Evolutionary conservation across 2,113 vertebrate species (phyloP).

Genomic region (Nothocercus nigrocapillus): DNA sequence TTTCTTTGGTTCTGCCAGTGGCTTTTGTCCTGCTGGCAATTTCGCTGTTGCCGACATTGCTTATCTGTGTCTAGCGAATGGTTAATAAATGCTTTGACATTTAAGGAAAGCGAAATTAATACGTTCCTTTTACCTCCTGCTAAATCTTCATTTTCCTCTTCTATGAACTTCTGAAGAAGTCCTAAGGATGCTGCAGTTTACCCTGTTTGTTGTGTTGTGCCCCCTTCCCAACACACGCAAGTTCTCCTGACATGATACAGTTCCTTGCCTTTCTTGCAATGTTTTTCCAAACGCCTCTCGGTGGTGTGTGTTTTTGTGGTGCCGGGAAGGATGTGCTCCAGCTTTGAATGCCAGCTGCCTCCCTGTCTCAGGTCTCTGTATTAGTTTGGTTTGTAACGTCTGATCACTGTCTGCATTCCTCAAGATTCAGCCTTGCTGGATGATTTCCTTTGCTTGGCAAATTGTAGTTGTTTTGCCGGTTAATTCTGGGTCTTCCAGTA

Average conservation of each 20-base stretch:
- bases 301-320: background rate
- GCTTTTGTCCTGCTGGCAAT: background rate
- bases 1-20: background rate
- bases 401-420: constrained; percentile 49
- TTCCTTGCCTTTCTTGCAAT: background rate
- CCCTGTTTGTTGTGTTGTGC: accelerated
- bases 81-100: background rate
- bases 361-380: background rate
- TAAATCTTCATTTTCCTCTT: background rate
- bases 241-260: accelerated
- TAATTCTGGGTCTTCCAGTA: constrained; percentile 13
- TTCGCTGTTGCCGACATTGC: background rate
- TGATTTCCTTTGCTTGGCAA: constrained; percentile 25
- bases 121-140: accelerated
- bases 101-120: background rate
- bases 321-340: background rate
- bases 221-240: accelerated
- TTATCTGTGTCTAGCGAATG: background rate
- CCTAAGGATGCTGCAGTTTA: accelerated
- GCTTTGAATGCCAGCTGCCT: background rate
- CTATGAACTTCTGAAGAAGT: background rate
- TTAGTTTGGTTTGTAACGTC: constrained; percentile 13
- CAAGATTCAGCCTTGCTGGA: background rate
- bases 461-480: constrained; percentile 11
- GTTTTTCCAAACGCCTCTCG: accelerated